Evolutionary conservation across 2,888 invertebrate genomes (phyloP).

Genomic region (Muschampia plurimacula): DNA sequence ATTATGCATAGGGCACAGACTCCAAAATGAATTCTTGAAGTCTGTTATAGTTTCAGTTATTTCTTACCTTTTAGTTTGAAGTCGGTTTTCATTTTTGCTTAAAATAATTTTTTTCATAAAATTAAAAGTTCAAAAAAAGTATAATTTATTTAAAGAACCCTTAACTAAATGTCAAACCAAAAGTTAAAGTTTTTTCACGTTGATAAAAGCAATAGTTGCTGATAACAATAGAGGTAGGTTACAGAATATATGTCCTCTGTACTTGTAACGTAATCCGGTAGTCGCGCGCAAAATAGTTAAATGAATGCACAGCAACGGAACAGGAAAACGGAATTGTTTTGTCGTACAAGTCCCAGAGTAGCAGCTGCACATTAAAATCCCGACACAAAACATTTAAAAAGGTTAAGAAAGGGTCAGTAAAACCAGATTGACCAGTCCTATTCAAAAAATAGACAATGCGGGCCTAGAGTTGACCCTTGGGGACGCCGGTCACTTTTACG

Average conservation of each 20-base stretch:
- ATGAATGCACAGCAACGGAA: constrained; percentile 21
- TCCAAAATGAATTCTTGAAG: too few relatives aligned
- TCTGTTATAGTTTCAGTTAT: too few relatives aligned
- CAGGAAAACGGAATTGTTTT: constrained; percentile 42
- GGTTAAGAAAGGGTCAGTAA: constrained; percentile 80
- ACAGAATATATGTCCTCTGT: not conserved
- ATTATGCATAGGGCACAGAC: too few relatives aligned
- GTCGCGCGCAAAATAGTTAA: constrained; percentile 25
- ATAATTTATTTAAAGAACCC: too few relatives aligned
- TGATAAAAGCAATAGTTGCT: not conserved
- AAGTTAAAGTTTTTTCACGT: too few relatives aligned
- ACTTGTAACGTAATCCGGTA: constrained; percentile 8
- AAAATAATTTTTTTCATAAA: too few relatives aligned
- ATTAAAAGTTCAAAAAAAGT: too few relatives aligned
- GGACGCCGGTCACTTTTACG: constrained; percentile 76
- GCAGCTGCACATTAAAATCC: constrained; percentile 72
- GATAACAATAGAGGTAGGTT: not conserved
- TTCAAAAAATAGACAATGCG: constrained; percentile 75
- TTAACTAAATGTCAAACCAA: too few relatives aligned
- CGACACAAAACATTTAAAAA: constrained; percentile 64
- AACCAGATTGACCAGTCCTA: constrained; percentile 83
- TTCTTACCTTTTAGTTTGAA: too few relatives aligned
- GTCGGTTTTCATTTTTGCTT: too few relatives aligned
- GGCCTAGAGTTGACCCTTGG: constrained; percentile 74
- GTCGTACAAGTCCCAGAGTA: constrained; percentile 55